Conservation (phyloP, 2,797 vertebrate genomes). For the Chelmon rostratus region DNA sequence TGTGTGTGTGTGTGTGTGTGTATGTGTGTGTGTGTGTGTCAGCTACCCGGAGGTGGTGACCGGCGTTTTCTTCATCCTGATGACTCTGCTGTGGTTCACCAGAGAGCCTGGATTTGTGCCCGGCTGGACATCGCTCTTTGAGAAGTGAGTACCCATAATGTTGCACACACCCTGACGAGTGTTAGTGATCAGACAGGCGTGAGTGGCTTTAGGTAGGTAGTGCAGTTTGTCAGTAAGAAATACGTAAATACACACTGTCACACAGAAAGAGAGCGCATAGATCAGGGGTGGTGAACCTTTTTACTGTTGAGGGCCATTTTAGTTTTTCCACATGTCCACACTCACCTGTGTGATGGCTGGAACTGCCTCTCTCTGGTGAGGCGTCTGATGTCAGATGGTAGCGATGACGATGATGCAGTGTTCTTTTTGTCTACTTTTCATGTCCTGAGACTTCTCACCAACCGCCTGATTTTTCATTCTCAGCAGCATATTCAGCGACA, state of each 20-base stretch:
- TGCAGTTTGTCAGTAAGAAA: not conserved
- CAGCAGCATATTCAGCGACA: too few species aligned
- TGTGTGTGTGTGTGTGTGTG: not conserved
- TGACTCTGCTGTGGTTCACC: conserved; percentile 98
- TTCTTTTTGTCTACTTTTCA: too few species aligned
- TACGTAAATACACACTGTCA: conserved; percentile 6
- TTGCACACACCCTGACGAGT: not conserved
- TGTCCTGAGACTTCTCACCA: too few species aligned
- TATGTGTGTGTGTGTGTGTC: conserved; percentile 39
- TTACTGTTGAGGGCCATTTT: too few species aligned
- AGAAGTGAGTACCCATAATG: conserved; percentile 87
- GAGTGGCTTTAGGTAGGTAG: not conserved
- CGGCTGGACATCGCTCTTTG: conserved; percentile 97
- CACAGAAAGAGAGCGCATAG: not conserved
- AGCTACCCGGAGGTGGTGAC: conserved; percentile 99
- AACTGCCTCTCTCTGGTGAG: too few species aligned
- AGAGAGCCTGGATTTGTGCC: conserved; percentile 97
- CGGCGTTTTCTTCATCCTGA: conserved; percentile 95
- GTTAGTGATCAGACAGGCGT: conserved; percentile 16
- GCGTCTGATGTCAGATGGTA: too few species aligned
- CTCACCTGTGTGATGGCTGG: too few species aligned
- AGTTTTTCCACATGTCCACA: too few species aligned
- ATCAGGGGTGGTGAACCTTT: too few species aligned
- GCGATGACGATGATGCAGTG: too few species aligned
- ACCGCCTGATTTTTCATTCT: too few species aligned